Evolutionary conservation across 64 coral and sea anemone species (phyloP).

Genomic region (Montipora sp.): DNA sequence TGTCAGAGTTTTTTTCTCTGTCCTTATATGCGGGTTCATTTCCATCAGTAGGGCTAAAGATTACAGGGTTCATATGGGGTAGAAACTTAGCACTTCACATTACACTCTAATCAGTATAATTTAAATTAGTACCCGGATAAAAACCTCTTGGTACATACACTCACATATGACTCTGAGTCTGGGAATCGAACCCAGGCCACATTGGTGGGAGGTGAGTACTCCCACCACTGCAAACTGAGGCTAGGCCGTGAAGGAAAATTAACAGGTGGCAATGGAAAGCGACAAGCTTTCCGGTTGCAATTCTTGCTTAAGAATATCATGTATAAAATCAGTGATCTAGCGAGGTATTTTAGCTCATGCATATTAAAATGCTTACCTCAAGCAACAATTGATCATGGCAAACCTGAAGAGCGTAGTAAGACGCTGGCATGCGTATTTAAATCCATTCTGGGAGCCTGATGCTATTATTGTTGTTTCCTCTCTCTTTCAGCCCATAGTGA

Average conservation of each 20-base stretch:
- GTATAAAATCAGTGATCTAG: background rate
- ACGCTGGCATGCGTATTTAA: background rate
- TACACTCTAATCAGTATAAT: too few relatives aligned
- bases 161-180: too few relatives aligned
- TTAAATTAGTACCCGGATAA: too few relatives aligned
- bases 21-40: too few relatives aligned
- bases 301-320: conserved; percentile 2
- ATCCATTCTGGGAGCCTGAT: background rate
- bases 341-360: background rate
- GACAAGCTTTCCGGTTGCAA: background rate
- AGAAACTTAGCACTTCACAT: too few relatives aligned
- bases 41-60: too few relatives aligned
- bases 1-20: too few relatives aligned
- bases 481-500: background rate
- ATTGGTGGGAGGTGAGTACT: too few relatives aligned
- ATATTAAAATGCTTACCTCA: background rate
- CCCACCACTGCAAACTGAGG: background rate
- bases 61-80: too few relatives aligned
- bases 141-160: too few relatives aligned
- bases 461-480: background rate
- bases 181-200: too few relatives aligned
- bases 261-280: background rate
- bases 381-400: background rate
- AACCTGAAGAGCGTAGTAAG: background rate
- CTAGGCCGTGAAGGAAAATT: conserved; percentile 1